Conservation (phyloP, 2,113 vertebrate species). For the Pelodiscus sinensis region DNA sequence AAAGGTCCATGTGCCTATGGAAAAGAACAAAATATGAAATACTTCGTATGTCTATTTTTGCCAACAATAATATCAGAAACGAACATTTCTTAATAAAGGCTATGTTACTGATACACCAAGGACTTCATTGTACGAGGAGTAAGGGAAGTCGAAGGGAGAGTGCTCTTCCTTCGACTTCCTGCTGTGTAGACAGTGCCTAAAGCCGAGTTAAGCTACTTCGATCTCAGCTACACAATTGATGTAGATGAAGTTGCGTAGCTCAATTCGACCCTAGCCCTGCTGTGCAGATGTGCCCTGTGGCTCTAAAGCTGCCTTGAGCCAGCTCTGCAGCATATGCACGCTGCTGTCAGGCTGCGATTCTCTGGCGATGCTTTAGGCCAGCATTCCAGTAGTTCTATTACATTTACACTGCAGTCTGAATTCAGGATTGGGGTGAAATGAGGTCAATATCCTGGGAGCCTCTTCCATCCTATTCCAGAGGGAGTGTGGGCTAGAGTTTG, state of each 20-base stretch:
- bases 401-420: not conserved
- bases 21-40: slow-evolving; percentile 20
- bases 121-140: too few species aligned
- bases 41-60: not conserved
- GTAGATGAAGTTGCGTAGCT: too few species aligned
- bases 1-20: not conserved
- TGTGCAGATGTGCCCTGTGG: too few species aligned
- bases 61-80: not conserved
- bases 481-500: not conserved
- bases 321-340: too few species aligned
- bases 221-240: too few species aligned
- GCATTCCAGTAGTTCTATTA: not conserved
- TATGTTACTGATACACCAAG: not conserved
- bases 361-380: not conserved
- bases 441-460: not conserved
- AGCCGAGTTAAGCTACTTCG: too few species aligned
- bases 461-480: not conserved
- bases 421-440: not conserved
- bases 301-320: too few species aligned
- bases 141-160: too few species aligned
- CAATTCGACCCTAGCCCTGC: too few species aligned
- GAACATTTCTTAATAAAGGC: not conserved
- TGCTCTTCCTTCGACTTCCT: too few species aligned
- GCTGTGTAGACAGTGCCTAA: too few species aligned
- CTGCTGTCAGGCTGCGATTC: too few species aligned